Evolutionary conservation across 2,113 vertebrate species (phyloP).

Genomic region (Syrmaticus mikado): DNA sequence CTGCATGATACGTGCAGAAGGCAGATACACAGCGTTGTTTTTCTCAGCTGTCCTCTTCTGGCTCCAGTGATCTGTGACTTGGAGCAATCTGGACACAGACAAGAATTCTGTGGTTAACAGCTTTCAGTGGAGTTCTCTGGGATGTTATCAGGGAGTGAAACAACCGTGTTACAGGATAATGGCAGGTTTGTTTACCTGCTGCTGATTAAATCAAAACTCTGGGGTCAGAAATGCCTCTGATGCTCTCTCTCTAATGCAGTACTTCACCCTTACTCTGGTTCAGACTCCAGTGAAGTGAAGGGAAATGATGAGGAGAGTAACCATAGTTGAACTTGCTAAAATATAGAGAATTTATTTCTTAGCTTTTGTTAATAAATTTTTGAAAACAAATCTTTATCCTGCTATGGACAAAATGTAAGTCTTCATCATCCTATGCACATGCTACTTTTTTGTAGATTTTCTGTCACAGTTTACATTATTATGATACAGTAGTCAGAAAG

Average conservation of each 20-base stretch:
- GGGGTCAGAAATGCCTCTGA: not conserved
- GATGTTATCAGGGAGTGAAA: not conserved
- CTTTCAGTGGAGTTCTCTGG: not conserved
- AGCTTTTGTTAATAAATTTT: not conserved
- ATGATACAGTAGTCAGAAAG: not conserved
- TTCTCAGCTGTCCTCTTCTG: not conserved
- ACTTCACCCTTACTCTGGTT: not conserved
- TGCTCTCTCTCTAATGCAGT: not conserved
- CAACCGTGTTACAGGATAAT: accelerated
- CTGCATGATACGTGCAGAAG: not conserved
- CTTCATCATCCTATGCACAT: not conserved
- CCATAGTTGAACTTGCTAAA: not conserved
- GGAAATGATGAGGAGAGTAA: not conserved
- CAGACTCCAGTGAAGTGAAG: not conserved
- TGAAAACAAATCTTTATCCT: not conserved
- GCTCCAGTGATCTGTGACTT: not conserved
- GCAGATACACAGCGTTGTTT: not conserved
- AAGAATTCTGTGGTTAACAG: not conserved
- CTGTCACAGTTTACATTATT: not conserved
- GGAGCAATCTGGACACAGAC: not conserved
- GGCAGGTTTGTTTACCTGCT: not conserved
- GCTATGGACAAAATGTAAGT: not conserved
- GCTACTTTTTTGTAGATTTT: not conserved
- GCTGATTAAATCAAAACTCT: not conserved
- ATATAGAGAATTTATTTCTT: not conserved